Conservation (phyloP, 1,140 invertebrate species). For the Dendrolimus kikuchii region DNA sequence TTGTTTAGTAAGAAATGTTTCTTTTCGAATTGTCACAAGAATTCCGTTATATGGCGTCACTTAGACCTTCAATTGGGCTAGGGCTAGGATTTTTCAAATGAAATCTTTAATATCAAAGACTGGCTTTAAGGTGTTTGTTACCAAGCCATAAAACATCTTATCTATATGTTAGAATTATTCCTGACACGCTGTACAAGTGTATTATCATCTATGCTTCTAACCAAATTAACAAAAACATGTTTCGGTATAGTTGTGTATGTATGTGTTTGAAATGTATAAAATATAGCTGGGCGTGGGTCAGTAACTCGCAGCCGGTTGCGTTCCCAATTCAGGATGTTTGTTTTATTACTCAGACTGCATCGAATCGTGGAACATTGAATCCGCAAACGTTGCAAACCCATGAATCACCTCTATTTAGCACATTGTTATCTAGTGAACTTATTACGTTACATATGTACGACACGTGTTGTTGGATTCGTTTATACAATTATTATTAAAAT, state of each 20-base stretch:
- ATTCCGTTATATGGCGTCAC: too few species aligned
- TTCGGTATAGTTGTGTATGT: not conserved
- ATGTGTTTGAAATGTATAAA: slow-evolving; percentile 1
- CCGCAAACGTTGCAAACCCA: slow-evolving; percentile 1
- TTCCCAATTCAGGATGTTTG: slow-evolving; percentile 1
- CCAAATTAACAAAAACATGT: too few species aligned
- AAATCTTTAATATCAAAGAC: too few species aligned
- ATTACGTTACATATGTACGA: slow-evolving; percentile 1
- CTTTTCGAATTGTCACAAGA: too few species aligned
- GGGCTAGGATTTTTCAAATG: too few species aligned
- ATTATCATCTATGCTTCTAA: too few species aligned
- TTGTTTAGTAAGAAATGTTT: too few species aligned
- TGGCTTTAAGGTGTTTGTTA: too few species aligned
- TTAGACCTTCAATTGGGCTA: too few species aligned
- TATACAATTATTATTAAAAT: not conserved
- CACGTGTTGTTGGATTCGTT: slow-evolving; percentile 1
- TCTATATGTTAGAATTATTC: too few species aligned
- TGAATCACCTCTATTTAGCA: not conserved
- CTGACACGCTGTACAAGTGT: too few species aligned
- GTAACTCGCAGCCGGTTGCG: not conserved
- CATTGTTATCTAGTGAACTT: not conserved
- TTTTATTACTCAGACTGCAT: not conserved
- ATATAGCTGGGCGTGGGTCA: not conserved
- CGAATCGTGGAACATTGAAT: not conserved
- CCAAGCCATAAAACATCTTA: too few species aligned